phyloP scores from a whole-genome alignment of 1,140 invertebrate genomes.

The Atta texana region DNA sequence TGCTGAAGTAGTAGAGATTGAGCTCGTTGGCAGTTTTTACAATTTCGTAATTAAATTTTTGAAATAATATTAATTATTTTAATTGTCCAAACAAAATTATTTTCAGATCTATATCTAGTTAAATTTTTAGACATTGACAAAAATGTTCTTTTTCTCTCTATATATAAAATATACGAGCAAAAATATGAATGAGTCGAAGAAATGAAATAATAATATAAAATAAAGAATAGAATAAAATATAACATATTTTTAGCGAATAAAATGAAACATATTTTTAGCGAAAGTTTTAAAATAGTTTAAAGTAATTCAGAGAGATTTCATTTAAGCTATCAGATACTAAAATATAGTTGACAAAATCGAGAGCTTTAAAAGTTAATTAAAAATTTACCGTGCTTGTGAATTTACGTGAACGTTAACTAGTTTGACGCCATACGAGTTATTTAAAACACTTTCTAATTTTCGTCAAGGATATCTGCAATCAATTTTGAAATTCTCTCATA shows the following conservation, averaged over 20 bases:
- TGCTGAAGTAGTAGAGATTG: too few species aligned
- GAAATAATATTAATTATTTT: too few species aligned
- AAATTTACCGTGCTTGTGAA: not conserved
- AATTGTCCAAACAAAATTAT: too few species aligned
- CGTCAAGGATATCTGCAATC: not conserved
- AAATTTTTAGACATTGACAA: too few species aligned
- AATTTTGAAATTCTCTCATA: constrained; percentile 1
- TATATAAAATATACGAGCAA: too few species aligned
- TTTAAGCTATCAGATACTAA: not conserved
- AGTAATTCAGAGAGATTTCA: not conserved
- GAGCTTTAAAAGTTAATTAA: not conserved
- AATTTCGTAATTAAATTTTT: too few species aligned
- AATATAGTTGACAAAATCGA: not conserved
- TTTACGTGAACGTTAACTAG: not conserved
- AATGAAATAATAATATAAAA: not conserved
- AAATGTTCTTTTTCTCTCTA: too few species aligned
- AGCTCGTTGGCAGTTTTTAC: too few species aligned
- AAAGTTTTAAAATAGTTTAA: not conserved
- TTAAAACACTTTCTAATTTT: not conserved
- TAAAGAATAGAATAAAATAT: not conserved
- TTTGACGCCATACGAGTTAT: not conserved
- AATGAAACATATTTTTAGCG: not conserved
- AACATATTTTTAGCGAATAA: not conserved
- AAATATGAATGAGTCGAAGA: not conserved
- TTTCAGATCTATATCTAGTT: too few species aligned